Conservation (phyloP, 1,140 invertebrate genomes). For the Drosophila cardini region DNA sequence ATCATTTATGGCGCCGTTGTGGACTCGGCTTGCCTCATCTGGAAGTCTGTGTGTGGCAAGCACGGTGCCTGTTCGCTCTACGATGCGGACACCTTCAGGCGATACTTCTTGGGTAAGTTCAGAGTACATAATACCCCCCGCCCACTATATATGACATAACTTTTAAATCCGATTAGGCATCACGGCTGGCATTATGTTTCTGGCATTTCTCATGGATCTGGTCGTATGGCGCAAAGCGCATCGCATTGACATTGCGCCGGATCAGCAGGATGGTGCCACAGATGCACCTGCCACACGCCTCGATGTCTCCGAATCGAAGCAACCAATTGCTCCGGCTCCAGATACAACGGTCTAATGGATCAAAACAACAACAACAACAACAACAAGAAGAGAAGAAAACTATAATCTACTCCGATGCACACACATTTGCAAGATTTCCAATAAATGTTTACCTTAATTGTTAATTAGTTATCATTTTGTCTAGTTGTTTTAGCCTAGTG, state of each 20-base stretch:
- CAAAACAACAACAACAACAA: neutral
- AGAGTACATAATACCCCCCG: neutral
- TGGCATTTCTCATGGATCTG: constrained; percentile 93
- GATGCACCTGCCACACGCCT: constrained; percentile 47
- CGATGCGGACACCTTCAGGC: constrained; percentile 92
- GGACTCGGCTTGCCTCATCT: constrained; percentile 95
- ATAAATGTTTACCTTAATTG: constrained; percentile 83
- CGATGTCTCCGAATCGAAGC: constrained; percentile 72
- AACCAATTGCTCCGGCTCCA: constrained; percentile 62
- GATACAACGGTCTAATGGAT: constrained; percentile 65
- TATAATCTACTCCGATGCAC: too few species aligned
- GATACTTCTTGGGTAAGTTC: constrained; percentile 92
- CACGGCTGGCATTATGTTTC: constrained; percentile 91
- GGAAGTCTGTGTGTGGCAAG: constrained; percentile 92
- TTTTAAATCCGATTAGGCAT: constrained; percentile 86
- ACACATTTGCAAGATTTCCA: constrained; percentile 68
- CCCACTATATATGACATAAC: neutral
- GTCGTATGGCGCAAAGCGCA: constrained; percentile 93
- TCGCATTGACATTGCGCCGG: constrained; percentile 88
- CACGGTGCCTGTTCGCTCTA: constrained; percentile 93
- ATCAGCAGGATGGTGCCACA: constrained; percentile 53
- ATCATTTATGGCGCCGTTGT: constrained; percentile 96
- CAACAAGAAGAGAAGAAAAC: too few species aligned
- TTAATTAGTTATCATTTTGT: constrained; percentile 83
- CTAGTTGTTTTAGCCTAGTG: constrained; percentile 78